Conservation (phyloP, 2,797 vertebrate species). For the Sebastes nivosus region DNA sequence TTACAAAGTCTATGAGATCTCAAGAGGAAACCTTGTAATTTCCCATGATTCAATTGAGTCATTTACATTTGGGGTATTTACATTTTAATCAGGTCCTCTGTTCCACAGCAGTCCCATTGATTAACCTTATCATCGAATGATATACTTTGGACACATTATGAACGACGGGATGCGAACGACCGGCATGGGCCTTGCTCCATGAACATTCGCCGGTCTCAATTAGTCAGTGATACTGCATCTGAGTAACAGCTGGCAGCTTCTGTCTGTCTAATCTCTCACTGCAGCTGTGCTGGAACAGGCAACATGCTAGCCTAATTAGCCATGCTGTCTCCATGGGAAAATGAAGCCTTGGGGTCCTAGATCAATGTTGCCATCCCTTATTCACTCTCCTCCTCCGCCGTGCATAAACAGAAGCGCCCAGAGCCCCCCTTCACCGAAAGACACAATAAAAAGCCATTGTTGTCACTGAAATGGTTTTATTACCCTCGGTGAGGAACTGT, state of each 20-base stretch:
- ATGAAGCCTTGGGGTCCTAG: slow-evolving; percentile 79
- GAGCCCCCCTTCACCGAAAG: slow-evolving; percentile 24
- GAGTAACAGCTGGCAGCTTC: slow-evolving; percentile 86
- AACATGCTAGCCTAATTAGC: slow-evolving; percentile 86
- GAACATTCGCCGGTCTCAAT: slow-evolving; percentile 82
- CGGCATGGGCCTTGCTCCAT: slow-evolving; percentile 66
- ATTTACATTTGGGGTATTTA: slow-evolving; percentile 79
- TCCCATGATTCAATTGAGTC: slow-evolving; percentile 63
- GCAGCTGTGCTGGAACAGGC: slow-evolving; percentile 85
- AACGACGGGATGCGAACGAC: slow-evolving; percentile 61
- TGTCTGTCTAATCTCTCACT: slow-evolving; percentile 85
- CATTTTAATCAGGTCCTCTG: slow-evolving; percentile 79
- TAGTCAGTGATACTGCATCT: slow-evolving; percentile 84
- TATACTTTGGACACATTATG: slow-evolving; percentile 79
- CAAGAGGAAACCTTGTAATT: slow-evolving; percentile 59
- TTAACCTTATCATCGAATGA: slow-evolving; percentile 81
- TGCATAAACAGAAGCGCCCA: slow-evolving; percentile 53
- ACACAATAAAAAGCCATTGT: slow-evolving; percentile 56
- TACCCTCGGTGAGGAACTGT: slow-evolving; percentile 49
- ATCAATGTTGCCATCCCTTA: slow-evolving; percentile 80
- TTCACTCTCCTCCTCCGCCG: slow-evolving; percentile 65
- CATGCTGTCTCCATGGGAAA: slow-evolving; percentile 83
- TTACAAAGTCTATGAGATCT: slow-evolving; percentile 38
- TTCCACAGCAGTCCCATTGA: slow-evolving; percentile 76
- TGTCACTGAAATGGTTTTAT: slow-evolving; percentile 55